Evolutionary conservation across 1,140 invertebrate species (phyloP).

Genomic region (Lepidostoma basale): DNA sequence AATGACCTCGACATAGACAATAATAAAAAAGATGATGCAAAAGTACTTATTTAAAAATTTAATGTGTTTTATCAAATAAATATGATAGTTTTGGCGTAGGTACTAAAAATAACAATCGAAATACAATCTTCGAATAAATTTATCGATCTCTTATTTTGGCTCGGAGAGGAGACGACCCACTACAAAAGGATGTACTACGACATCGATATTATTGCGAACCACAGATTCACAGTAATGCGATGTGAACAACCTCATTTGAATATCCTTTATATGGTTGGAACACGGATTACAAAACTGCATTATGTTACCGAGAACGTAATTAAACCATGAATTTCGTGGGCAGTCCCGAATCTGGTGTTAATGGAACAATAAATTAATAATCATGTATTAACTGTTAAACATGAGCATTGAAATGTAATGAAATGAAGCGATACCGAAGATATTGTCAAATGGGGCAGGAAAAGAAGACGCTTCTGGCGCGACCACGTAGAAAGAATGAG

Average conservation of each 20-base stretch:
- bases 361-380: too few relatives aligned
- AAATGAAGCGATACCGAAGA: background rate
- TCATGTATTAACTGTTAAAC: too few relatives aligned
- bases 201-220: background rate
- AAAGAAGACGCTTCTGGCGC: too few relatives aligned
- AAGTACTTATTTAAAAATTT: background rate
- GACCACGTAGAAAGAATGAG: too few relatives aligned
- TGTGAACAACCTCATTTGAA: constrained; percentile 7
- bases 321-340: background rate
- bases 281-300: background rate
- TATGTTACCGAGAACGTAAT: background rate
- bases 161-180: background rate
- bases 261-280: constrained; percentile 8
- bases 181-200: background rate
- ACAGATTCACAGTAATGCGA: background rate
- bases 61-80: background rate
- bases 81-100: background rate
- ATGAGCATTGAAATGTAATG: background rate
- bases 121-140: too few relatives aligned
- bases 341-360: too few relatives aligned
- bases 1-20: too few relatives aligned
- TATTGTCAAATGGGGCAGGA: background rate
- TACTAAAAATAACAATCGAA: background rate
- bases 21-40: too few relatives aligned
- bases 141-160: too few relatives aligned